Base-by-base conservation (phyloP, 2,113 vertebrate genomes). In the Ochotona curzoniae region DNA sequence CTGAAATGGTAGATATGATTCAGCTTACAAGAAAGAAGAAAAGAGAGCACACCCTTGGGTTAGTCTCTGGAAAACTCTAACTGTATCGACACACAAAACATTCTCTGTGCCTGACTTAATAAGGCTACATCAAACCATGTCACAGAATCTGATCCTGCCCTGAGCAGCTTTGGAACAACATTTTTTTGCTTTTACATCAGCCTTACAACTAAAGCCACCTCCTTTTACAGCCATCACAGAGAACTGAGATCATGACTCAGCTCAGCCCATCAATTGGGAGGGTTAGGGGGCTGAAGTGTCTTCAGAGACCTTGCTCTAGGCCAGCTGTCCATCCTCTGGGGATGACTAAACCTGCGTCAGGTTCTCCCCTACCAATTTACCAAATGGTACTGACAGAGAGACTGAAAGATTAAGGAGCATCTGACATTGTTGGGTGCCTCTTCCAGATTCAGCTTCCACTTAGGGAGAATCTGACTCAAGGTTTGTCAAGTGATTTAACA, bases 201-300 rank as follows among this genome's bases (percentile, higher is more conserved):
- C 38, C 9, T 26, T 17, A 28, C 60, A 9, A 5, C 25, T 8
- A 69, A 70, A 21, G 25, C 14, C 32, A 21, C 2, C 74, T 73
- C 51, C 3, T 47, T 51, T 84, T 54, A 26, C 3, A 54, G 67
- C 26, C 35, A 8, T 18, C 9, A 7, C 10, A 61, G 79, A 35
- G 79, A 71, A 67, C 30, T 25, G 38, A 14, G 9, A 12, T 30
- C 25, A 38, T 57, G 54, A 2, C 44, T 63, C 20, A 30, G 49
- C 5, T 9, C 1, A 0, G 1, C 49, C 25, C 4, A 25, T 66
- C 5, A 18, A 21, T 28, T 8, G 1, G 18, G 8, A 4, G 3
- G 18, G 8, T 51, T 25, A 3, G n/a, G 32, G 26, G 7, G 6
- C 18, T 13, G n/a, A 54, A 47, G 38, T 2, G 47, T 13, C 73